Conservation (phyloP, 2,888 invertebrate species). For the Stictocephala bisonia region DNA sequence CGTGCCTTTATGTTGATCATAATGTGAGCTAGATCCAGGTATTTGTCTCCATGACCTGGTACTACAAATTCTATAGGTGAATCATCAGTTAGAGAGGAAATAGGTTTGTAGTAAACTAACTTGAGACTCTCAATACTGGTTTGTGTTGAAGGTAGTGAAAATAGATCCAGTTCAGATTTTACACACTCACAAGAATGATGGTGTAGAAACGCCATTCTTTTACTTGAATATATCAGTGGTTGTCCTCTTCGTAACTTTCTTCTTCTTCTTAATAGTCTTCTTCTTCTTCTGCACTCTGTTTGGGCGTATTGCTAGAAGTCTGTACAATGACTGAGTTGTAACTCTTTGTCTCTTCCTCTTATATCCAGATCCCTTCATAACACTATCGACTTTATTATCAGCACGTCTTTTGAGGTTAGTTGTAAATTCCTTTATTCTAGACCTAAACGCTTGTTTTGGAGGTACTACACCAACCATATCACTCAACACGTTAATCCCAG, state of each 20-base stretch:
- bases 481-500: slow-evolving; percentile 43
- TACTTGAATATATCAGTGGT: slow-evolving; percentile 25
- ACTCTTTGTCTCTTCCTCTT: slow-evolving; percentile 3
- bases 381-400: slow-evolving; percentile 6
- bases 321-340: slow-evolving; percentile 14
- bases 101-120: slow-evolving; percentile 15
- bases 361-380: slow-evolving; percentile 28
- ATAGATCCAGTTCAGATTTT: slow-evolving; percentile 56
- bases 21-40: slow-evolving; percentile 53
- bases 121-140: no score
- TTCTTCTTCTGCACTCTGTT: background rate
- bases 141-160: slow-evolving; percentile 55
- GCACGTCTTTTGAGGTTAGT: background rate
- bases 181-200: slow-evolving; percentile 54
- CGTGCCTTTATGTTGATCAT: slow-evolving; percentile 55
- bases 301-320: slow-evolving; percentile 5
- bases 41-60: slow-evolving; percentile 56
- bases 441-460: background rate
- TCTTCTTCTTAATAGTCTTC: background rate
- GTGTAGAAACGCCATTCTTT: slow-evolving; percentile 56
- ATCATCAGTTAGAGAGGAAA: slow-evolving; percentile 55
- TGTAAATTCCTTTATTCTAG: slow-evolving; percentile 24
- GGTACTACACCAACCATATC: slow-evolving; percentile 24
- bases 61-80: slow-evolving; percentile 58
- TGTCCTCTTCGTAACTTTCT: background rate